Conservation (phyloP, 2,797 vertebrate genomes). For the Poecile montanus region DNA sequence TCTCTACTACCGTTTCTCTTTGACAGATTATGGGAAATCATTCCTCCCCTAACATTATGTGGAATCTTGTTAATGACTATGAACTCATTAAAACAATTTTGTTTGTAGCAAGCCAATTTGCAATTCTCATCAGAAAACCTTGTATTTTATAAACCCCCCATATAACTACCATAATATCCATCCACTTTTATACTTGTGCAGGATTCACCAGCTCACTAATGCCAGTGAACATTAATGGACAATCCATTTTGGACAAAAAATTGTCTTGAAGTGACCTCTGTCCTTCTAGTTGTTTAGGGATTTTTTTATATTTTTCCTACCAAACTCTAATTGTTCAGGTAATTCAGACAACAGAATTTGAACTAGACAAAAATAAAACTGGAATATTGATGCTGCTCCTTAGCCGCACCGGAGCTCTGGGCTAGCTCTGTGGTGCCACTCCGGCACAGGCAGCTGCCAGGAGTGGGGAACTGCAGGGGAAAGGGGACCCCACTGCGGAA, state of each 20-base stretch:
- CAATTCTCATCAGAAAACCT: background rate
- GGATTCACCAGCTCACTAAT: background rate
- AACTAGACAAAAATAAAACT: background rate
- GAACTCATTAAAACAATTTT: background rate
- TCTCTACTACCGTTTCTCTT: background rate
- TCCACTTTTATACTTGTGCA: background rate
- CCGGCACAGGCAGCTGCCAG: no score
- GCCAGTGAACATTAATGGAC: background rate
- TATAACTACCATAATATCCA: background rate
- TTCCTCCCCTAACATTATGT: background rate
- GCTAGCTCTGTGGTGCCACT: no score
- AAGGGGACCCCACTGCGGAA: no score
- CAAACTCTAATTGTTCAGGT: background rate
- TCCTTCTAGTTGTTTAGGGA: accelerated
- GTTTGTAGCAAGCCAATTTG: background rate
- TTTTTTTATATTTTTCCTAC: background rate
- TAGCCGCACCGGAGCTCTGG: no score
- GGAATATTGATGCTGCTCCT: background rate
- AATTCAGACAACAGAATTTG: background rate
- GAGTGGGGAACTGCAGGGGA: no score
- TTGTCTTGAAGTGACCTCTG: background rate
- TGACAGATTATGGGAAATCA: background rate
- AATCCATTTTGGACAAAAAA: background rate
- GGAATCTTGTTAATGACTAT: background rate
- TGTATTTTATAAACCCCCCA: background rate